A percentile compares a stretch with the other conserved stretches of the same genome.
phyloP scores from a whole-genome alignment of 1,140 invertebrate species.

The Drosophila willistoni region DNA sequence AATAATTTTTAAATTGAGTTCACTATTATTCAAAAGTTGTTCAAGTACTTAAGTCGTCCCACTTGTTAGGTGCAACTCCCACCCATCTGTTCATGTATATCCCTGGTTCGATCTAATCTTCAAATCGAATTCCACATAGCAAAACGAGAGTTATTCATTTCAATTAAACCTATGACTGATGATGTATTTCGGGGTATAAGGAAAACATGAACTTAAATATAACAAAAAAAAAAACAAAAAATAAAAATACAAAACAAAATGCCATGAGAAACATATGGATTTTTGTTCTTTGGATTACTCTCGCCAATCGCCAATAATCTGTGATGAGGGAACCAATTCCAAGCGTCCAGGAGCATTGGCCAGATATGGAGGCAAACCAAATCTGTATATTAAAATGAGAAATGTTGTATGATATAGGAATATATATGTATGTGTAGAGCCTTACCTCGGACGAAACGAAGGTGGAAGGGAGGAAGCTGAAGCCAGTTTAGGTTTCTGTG shows the following conservation, averaged over 20 bases:
- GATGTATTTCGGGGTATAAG: not conserved
- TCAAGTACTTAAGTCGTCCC: too few relatives aligned
- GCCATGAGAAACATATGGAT: not conserved
- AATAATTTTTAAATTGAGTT: too few relatives aligned
- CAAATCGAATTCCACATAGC: too few relatives aligned
- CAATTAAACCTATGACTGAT: constrained; percentile 4
- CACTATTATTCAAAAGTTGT: too few relatives aligned
- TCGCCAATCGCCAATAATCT: constrained; percentile 73
- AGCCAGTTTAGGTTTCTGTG: not conserved
- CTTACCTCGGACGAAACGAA: constrained; percentile 33
- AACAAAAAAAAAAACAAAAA: not conserved
- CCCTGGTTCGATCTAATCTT: too few relatives aligned
- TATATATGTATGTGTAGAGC: not conserved
- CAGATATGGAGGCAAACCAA: constrained; percentile 53
- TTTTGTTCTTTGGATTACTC: constrained; percentile 34
- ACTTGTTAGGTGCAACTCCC: too few relatives aligned
- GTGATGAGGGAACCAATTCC: constrained; percentile 73
- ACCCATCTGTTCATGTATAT: too few relatives aligned
- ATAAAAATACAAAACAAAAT: not conserved
- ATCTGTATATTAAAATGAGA: constrained; percentile 22
- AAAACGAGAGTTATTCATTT: too few relatives aligned
- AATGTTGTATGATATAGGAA: not conserved
- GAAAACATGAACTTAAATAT: not conserved
- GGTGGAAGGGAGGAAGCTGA: constrained; percentile 6
- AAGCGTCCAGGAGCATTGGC: constrained; percentile 59